Conservation (phyloP, 2,113 vertebrate species). For the Neolamprologus caudopunctatus region DNA sequence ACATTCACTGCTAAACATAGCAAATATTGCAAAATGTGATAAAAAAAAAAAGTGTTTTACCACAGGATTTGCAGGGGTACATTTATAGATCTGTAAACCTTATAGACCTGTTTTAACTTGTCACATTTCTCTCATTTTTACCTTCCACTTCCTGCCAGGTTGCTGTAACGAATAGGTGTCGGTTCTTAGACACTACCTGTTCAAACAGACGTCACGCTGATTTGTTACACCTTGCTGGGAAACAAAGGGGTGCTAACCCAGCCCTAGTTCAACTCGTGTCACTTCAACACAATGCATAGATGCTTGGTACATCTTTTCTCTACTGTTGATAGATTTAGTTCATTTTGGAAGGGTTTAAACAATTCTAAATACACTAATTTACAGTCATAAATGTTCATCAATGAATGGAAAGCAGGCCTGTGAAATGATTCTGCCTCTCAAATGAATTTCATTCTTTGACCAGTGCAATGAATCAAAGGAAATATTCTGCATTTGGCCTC, state of each 20-base stretch:
- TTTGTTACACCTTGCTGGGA: not conserved
- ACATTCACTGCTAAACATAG: not conserved
- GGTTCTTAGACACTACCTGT: accelerated
- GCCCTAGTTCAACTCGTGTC: not conserved
- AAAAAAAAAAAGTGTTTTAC: not conserved
- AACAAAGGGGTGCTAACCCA: not conserved
- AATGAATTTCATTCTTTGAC: not conserved
- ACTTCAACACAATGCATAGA: not conserved
- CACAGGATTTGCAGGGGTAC: not conserved
- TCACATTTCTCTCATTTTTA: not conserved
- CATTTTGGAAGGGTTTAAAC: not conserved
- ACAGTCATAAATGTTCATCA: not conserved
- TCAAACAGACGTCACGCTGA: not conserved
- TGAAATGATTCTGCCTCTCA: not conserved
- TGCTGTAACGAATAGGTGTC: not conserved
- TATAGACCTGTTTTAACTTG: not conserved
- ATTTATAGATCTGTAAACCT: not conserved
- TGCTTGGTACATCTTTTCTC: not conserved
- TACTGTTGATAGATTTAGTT: not conserved
- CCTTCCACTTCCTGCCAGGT: not conserved
- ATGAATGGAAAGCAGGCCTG: not conserved
- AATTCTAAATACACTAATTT: not conserved
- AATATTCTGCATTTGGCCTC: not conserved
- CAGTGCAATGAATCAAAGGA: slow-evolving; percentile 7
- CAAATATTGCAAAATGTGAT: not conserved